Percentiles rank a stretch among this genome's conserved stretches.
Conservation (phyloP, 2,113 vertebrate species). For the Lucifuga dentata region DNA sequence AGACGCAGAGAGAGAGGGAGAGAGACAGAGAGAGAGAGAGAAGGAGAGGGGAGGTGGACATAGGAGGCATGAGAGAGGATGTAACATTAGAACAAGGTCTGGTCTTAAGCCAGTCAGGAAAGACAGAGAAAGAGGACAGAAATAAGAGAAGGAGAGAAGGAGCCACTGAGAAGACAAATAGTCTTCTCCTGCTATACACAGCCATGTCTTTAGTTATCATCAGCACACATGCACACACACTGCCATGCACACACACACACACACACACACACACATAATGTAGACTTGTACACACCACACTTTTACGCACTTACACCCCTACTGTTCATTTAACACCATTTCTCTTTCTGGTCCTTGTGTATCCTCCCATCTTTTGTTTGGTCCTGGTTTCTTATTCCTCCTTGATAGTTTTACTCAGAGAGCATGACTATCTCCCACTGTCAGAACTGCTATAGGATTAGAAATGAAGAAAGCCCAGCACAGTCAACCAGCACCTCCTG, state of each 20-base stretch:
- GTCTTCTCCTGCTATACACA: conserved; percentile 44
- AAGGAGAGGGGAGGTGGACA: conserved; percentile 32
- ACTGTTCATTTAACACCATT: conserved; percentile 68
- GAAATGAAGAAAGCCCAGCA: conserved; percentile 20
- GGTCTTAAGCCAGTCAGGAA: conserved; percentile 72
- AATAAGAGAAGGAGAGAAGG: conserved; percentile 57
- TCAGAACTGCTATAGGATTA: conserved; percentile 81
- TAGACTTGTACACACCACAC: conserved; percentile 16
- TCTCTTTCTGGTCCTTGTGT: conserved; percentile 53
- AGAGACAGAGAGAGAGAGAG: conserved; percentile 30
- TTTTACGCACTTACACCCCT: conserved; percentile 32
- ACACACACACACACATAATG: conserved; percentile 16
- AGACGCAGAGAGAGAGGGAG: conserved; percentile 15
- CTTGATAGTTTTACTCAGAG: conserved; percentile 80
- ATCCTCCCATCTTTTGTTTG: conserved; percentile 71
- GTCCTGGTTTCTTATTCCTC: conserved; percentile 71
- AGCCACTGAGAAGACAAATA: conserved; percentile 56
- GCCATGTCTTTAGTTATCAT: conserved; percentile 57
- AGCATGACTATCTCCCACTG: conserved; percentile 83
- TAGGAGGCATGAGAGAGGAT: conserved; percentile 46
- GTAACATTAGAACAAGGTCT: conserved; percentile 63
- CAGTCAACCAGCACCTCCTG: conserved; percentile 74
- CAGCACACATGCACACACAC: neutral
- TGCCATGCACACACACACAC: conserved; percentile 1
- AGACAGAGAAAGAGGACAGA: conserved; percentile 53